A percentile compares a stretch with the other conserved stretches of the same genome.
These are phyloP conservation scores for Hofmannophila pseudospretella DNA, from an alignment of 2,888 invertebrate genomes.

Conservation along the genomic window DNA sequence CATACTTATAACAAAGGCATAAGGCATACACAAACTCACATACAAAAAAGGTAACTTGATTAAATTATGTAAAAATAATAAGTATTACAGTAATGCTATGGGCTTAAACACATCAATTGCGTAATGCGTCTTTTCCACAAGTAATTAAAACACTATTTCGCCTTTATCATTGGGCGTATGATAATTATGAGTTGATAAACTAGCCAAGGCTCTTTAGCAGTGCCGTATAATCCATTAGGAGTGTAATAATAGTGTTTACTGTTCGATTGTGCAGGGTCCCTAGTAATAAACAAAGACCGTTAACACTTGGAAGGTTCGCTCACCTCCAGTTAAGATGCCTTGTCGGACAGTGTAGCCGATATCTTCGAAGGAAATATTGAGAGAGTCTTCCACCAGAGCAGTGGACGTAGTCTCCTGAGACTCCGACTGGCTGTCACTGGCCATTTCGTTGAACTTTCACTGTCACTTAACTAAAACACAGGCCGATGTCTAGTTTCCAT, in stretches of 20 bases:
- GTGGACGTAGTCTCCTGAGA: constrained; percentile 60
- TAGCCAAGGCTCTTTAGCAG: constrained; percentile 15
- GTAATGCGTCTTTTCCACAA: not conserved
- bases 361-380: constrained; percentile 82
- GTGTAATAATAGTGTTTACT: not conserved
- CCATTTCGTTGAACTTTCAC: constrained; percentile 47
- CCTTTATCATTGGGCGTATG: constrained; percentile 24
- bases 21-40: not conserved
- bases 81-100: not conserved
- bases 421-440: constrained; percentile 51
- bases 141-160: constrained; percentile 2
- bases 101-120: not conserved
- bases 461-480: constrained; percentile 22
- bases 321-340: constrained; percentile 77
- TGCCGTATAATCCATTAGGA: not conserved
- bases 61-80: not conserved
- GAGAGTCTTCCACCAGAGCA: constrained; percentile 59
- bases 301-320: constrained; percentile 23
- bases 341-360: constrained; percentile 81
- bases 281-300: constrained; percentile 8
- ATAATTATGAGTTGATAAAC: constrained; percentile 28
- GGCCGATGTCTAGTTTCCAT: constrained; percentile 35
- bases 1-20: not conserved
- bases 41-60: not conserved
- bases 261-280: constrained; percentile 1